Conservation (phyloP, 2,113 vertebrate species). For the Atlantisia rogersi region DNA sequence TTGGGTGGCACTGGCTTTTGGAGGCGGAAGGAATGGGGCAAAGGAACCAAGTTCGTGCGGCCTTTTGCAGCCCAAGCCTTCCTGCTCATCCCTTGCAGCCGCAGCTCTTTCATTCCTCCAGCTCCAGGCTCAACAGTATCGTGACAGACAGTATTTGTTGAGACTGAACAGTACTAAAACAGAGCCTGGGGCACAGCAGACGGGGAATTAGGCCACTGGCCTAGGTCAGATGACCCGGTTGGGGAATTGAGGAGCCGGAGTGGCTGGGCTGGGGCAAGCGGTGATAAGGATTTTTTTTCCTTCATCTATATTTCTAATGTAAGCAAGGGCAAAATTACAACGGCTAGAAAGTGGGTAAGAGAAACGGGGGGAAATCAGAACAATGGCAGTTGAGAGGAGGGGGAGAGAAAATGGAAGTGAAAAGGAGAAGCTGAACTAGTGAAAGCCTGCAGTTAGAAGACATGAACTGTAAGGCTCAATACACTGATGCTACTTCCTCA, state of each 20-base stretch:
- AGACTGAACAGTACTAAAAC: background rate
- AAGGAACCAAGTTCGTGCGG: background rate
- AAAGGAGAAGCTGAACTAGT: conserved; percentile 46
- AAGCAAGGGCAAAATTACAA: background rate
- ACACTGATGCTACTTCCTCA: background rate
- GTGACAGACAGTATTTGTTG: background rate
- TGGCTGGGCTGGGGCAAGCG: background rate
- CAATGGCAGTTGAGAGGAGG: background rate
- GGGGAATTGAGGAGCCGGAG: background rate
- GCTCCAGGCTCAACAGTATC: background rate
- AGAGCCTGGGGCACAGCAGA: background rate
- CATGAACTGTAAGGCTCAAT: background rate
- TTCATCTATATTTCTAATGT: background rate
- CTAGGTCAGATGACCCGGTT: background rate
- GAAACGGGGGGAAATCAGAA: background rate
- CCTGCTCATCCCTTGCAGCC: background rate
- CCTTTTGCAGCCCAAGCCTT: fast-evolving
- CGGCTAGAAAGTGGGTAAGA: background rate
- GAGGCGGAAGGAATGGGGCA: background rate
- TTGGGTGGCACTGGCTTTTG: background rate
- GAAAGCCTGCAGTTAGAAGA: conserved; percentile 39
- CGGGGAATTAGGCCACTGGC: background rate
- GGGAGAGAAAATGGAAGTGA: conserved; percentile 26
- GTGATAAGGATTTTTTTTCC: background rate
- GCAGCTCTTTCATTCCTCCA: background rate